phyloP scores from a whole-genome alignment of 2,797 vertebrate genomes.

The Diglossa cyanea region DNA sequence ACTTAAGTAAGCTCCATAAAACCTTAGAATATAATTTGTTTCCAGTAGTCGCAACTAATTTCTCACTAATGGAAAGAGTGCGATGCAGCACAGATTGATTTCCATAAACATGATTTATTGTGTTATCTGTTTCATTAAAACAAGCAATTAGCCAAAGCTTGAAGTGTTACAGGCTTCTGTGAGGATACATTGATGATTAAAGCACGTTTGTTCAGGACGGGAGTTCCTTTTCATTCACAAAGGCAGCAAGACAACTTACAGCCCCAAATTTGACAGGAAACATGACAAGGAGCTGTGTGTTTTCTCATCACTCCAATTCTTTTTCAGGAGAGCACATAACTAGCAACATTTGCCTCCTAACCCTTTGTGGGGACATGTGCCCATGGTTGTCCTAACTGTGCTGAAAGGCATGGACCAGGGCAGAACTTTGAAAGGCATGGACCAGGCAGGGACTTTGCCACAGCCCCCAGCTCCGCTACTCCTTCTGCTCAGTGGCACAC shows the following conservation, averaged over 20 bases:
- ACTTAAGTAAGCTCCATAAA: neutral
- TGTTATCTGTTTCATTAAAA: slow-evolving; percentile 8
- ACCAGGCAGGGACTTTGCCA: neutral
- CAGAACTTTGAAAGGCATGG: neutral
- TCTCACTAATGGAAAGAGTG: neutral
- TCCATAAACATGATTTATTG: slow-evolving; percentile 12
- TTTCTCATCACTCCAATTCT: neutral
- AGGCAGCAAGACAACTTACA: neutral
- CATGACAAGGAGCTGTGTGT: neutral
- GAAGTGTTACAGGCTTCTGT: neutral
- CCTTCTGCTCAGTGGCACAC: neutral
- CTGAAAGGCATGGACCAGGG: neutral
- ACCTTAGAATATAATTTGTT: neutral
- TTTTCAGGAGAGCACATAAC: neutral
- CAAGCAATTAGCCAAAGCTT: neutral
- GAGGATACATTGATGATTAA: neutral
- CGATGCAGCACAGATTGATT: neutral
- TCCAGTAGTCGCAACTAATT: neutral
- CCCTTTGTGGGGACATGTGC: fast-evolving
- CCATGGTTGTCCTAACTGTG: neutral
- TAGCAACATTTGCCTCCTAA: neutral
- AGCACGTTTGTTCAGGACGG: neutral
- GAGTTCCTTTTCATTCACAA: neutral
- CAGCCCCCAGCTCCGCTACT: neutral
- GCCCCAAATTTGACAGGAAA: neutral